These are phyloP conservation scores for Agrochola litura DNA, from an alignment of 2,888 invertebrate species.

Conservation along the genomic window DNA sequence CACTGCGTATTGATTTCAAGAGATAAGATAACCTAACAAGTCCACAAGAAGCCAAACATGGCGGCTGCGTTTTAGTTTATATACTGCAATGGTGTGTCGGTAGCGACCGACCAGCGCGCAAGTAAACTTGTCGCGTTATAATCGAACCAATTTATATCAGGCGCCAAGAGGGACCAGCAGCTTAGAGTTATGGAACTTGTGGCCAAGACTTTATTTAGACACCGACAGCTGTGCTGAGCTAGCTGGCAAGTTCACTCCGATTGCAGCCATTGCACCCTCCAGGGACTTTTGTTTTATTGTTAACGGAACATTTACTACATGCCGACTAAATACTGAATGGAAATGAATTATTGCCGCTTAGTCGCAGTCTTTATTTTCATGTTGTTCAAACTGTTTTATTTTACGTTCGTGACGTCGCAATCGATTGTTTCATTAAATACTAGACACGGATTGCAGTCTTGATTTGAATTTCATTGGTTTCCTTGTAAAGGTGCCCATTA, in stretches of 20 bases:
- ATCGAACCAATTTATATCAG: slow-evolving; percentile 79
- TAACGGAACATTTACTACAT: slow-evolving; percentile 77
- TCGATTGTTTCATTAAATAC: slow-evolving; percentile 65
- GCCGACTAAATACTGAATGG: slow-evolving; percentile 70
- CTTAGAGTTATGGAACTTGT: slow-evolving; percentile 50
- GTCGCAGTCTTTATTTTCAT: slow-evolving; percentile 66
- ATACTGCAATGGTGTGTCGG: slow-evolving; percentile 70
- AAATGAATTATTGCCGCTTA: slow-evolving; percentile 67
- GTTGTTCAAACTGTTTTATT: slow-evolving; percentile 69
- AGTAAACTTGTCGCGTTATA: slow-evolving; percentile 80
- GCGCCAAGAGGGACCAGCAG: slow-evolving; percentile 66
- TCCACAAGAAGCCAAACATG: slow-evolving; percentile 68
- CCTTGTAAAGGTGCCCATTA: slow-evolving; percentile 7
- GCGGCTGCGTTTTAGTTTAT: slow-evolving; percentile 68
- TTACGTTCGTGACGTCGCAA: slow-evolving; percentile 74
- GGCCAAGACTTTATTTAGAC: slow-evolving; percentile 50
- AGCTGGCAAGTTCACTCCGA: slow-evolving; percentile 44
- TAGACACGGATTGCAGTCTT: slow-evolving; percentile 50
- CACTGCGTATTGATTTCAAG: slow-evolving; percentile 68
- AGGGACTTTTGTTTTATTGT: slow-evolving; percentile 69
- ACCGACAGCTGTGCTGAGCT: slow-evolving; percentile 23
- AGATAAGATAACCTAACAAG: slow-evolving; percentile 73
- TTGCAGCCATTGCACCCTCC: slow-evolving; percentile 44
- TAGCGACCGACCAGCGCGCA: slow-evolving; percentile 69
- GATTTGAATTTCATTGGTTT: slow-evolving; percentile 39